Evolutionary conservation across 2,113 vertebrate species (phyloP), one percentile per base, ranked within the genome.

Genomic region (Aptenodytes patagonicus): DNA sequence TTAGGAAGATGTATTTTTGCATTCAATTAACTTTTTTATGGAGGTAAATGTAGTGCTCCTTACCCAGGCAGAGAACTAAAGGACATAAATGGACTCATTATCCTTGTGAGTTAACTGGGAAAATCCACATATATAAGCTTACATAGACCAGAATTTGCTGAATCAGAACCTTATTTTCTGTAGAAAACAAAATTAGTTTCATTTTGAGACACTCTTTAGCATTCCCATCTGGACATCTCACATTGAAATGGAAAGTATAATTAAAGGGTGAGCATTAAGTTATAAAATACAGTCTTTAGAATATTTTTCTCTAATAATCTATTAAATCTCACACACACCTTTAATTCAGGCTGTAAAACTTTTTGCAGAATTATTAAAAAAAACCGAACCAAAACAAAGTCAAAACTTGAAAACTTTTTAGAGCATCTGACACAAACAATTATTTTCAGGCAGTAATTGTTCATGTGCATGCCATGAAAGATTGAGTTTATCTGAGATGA

Each of bases 331-430:
- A 70, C 51, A 25, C 36, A 86, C n/a, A 40, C n/a, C 7, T 85
- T 93, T 52, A 89, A 80, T 93, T 88, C 73, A 66, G 77, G 26
- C 32, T 62, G 19, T 75, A 52, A 80, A 86, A 42, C 36, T n/a
- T 75, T 61, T 96, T 95, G 72, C 36, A 70, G 91, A 94, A 83
- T 47, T 93, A 73, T 42, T 2, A 14, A n/a, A 36, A 55, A 69
- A 46, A 24, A 44, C 5, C 38, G 47, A 18, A 94, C 79, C 69
- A 77, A 38, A 26, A 51, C 52, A 21, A 49, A 49, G 93, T 73
- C 86, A 78, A 17, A 60, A 24, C 55, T 95, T 96, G 51, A 36
- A 97, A 97, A 97, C 89, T 94, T 96, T 92, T 95, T 82, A 80
- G 70, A 87, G 68, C 88, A 70, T 91, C 93, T 94, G 87, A 93